These are phyloP conservation scores for Mallotus villosus DNA, from an alignment of 2,797 vertebrate genomes.

Conservation along the genomic window DNA sequence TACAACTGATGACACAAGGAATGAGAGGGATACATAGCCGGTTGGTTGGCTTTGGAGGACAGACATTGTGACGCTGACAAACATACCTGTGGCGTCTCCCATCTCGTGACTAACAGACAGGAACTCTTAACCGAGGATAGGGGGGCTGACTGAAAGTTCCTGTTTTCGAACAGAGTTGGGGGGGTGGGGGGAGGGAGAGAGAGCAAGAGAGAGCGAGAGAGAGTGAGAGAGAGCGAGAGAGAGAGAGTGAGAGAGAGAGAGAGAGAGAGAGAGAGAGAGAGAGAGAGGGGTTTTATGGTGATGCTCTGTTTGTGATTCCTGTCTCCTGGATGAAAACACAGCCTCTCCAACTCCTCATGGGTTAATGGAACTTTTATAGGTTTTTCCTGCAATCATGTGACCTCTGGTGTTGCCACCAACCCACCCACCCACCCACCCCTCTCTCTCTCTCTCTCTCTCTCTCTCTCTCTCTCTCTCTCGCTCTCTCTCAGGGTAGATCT, in stretches of 20 bases:
- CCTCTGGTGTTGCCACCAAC: constrained; percentile 67
- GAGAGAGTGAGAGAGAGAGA: constrained; percentile 48
- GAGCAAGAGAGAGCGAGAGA: neutral
- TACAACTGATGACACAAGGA: constrained; percentile 20
- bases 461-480: constrained; percentile 28
- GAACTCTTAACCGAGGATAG: constrained; percentile 48
- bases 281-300: constrained; percentile 84
- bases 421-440: constrained; percentile 48
- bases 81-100: constrained; percentile 65
- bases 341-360: constrained; percentile 90
- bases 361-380: constrained; percentile 92
- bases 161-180: constrained; percentile 7
- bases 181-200: neutral
- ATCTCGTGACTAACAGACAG: constrained; percentile 69
- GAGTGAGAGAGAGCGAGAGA: constrained; percentile 27
- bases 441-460: constrained; percentile 60
- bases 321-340: constrained; percentile 98
- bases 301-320: constrained; percentile 98
- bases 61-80: constrained; percentile 62
- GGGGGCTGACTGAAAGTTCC: constrained; percentile 22
- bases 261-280: constrained; percentile 23
- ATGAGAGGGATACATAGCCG: constrained; percentile 35
- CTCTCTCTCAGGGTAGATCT: constrained; percentile 65
- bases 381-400: constrained; percentile 94
- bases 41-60: constrained; percentile 54